A percentile compares a stretch with the other conserved stretches of the same genome.
phyloP scores from a whole-genome alignment of 2,113 vertebrate genomes.

The Amphiprion ocellaris region DNA sequence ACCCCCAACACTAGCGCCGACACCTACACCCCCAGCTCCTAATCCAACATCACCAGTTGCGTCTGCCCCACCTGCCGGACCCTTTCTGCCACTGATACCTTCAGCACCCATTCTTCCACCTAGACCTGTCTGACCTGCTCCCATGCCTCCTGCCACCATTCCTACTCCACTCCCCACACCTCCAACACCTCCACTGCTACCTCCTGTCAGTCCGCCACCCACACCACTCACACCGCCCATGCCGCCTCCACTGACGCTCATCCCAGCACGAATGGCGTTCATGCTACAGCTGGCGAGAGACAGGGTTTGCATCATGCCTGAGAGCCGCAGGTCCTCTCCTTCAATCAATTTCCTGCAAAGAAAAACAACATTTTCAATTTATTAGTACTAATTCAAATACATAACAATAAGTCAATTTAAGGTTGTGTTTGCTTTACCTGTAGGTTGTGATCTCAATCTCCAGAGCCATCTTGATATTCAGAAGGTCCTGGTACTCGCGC shows the following conservation, averaged over 20 bases:
- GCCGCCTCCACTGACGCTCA: slow-evolving; percentile 68
- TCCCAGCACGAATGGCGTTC: slow-evolving; percentile 54
- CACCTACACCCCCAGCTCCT: slow-evolving; percentile 11
- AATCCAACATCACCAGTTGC: slow-evolving; percentile 19
- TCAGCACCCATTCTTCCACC: slow-evolving; percentile 37
- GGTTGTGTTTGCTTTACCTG: slow-evolving; percentile 67
- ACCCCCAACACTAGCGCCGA: slow-evolving; percentile 12
- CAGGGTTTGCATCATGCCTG: slow-evolving; percentile 77
- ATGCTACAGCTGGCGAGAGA: slow-evolving; percentile 69
- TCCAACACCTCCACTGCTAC: slow-evolving; percentile 32
- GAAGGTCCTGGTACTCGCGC: slow-evolving; percentile 84
- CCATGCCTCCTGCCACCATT: slow-evolving; percentile 35
- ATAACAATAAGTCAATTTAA: neutral
- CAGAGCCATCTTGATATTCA: slow-evolving; percentile 86
- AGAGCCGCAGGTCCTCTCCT: slow-evolving; percentile 83
- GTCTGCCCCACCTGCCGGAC: slow-evolving; percentile 22
- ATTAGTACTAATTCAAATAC: neutral
- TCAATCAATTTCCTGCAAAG: slow-evolving; percentile 83
- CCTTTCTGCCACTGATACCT: slow-evolving; percentile 16
- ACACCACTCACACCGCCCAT: slow-evolving; percentile 57
- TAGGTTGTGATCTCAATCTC: slow-evolving; percentile 87
- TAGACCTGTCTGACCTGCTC: slow-evolving; percentile 13
- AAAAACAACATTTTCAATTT: neutral
- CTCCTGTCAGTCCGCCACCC: slow-evolving; percentile 44
- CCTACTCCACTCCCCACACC: slow-evolving; percentile 25